Evolutionary conservation across 2,113 vertebrate genomes (phyloP), one percentile per base, ranked within the genome.

Genomic region (Capra hircus): DNA sequence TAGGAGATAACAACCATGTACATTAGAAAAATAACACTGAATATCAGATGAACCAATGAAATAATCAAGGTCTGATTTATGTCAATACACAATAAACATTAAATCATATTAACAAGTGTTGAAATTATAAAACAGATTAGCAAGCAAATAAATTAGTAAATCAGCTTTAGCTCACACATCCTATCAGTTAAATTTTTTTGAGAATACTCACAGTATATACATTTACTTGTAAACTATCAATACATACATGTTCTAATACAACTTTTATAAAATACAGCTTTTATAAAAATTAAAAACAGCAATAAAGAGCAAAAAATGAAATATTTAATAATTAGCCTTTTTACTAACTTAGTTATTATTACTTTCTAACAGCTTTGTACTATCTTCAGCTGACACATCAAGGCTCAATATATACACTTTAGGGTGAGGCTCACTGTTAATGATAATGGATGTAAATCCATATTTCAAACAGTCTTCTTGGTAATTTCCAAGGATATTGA

Each of bases 261-360:
- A 43, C 78, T 89, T 95, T 94, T 91, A 89, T 85, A 91, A 95
- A 94, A 83, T 60, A 88, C 0, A 81, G n/a, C 59, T 94, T 95
- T 92, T 94, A 82, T 89, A 92, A 95, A 94, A 83, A 55, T 40
- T 55, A 94, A 96, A 36, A 50, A 59, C 12, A 90, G 57, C 87
- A 87, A 85, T 30, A 64, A 62, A 96, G 21, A 90, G 28, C 19
- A 81, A 91, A 67, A 85, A 33, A 43, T 53, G 14, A 80, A 64
- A 55, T 45, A 78, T 45, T 64, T 40, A 64, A 50, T 52, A 78
- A 55, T 74, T 40, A 53, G 60, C 60, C 74, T 89, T 92, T 90
- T 78, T 45, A 28, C 6, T 82, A 77, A 27, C 21, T 82, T 57
- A 92, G 50, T 71, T 94, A 59, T 71, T 94, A 64, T 93, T 88